Evolutionary conservation across 1,140 invertebrate species (phyloP).

Genomic region (Scylla paramamosain): DNA sequence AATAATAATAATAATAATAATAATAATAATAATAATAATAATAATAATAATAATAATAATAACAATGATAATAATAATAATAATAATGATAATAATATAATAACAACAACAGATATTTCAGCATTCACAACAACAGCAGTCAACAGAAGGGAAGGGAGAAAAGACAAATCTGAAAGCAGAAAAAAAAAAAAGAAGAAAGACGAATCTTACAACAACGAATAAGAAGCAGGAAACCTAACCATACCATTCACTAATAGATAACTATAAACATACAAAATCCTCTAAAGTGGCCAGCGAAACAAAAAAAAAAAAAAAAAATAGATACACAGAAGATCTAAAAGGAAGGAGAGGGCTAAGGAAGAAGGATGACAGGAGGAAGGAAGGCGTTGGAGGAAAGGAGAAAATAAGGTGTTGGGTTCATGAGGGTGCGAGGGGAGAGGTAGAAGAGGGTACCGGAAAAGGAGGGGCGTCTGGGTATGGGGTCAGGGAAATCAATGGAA

Average conservation of each 20-base stretch:
- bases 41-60: slow-evolving; percentile 49
- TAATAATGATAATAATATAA: slow-evolving; percentile 1
- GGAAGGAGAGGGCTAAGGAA: background rate
- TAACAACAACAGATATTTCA: background rate
- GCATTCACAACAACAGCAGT: no score
- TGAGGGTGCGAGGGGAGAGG: background rate
- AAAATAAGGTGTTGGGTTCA: background rate
- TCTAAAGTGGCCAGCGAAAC: no score
- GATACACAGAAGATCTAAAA: no score
- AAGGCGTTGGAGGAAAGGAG: background rate
- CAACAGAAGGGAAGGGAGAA: no score
- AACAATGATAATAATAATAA: slow-evolving; percentile 18
- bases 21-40: slow-evolving; percentile 36
- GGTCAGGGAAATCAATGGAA: background rate
- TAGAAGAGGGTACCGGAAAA: background rate
- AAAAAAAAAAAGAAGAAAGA: no score
- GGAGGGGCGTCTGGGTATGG: background rate
- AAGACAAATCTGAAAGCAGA: no score
- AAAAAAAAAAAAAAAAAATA: no score
- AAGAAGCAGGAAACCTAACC: no score
- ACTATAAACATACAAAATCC: no score
- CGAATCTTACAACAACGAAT: no score
- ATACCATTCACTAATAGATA: no score
- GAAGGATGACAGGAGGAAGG: background rate
- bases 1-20: slow-evolving; percentile 27